Percentiles rank a stretch among this genome's conserved stretches.
Conservation (phyloP, 2,113 vertebrate genomes). For the Nothoprocta pentlandii region DNA sequence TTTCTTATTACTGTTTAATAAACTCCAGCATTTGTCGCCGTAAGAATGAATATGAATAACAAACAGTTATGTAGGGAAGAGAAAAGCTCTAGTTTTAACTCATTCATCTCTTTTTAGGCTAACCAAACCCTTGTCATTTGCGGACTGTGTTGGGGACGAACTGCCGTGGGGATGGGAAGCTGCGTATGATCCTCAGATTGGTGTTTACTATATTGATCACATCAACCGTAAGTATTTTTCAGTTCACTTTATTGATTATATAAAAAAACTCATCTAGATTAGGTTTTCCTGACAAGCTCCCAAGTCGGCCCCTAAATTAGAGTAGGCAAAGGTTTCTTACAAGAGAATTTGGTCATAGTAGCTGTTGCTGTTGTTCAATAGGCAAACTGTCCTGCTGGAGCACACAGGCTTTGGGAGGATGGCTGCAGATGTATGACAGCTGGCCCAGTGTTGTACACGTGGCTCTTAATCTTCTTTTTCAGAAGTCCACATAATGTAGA, state of each 20-base stretch:
- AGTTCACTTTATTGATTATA: not conserved
- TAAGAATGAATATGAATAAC: not conserved
- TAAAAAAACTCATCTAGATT: not conserved
- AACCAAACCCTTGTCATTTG: conserved; percentile 88
- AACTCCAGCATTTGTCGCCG: not conserved
- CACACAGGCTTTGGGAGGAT: not conserved
- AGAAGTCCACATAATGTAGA: not conserved
- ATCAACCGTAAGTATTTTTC: conserved; percentile 83
- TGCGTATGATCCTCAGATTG: conserved; percentile 85
- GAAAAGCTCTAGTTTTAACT: not conserved
- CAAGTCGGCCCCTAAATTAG: not conserved
- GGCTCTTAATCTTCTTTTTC: not conserved
- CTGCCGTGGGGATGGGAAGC: conserved; percentile 89
- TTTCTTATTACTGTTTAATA: not conserved
- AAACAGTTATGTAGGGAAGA: not conserved
- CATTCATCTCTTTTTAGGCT: conserved; percentile 75
- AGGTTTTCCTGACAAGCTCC: not conserved
- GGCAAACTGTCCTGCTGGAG: not conserved
- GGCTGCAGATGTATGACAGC: not conserved
- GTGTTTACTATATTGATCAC: conserved; percentile 88
- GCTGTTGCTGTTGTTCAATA: not conserved
- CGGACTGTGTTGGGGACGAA: conserved; percentile 88
- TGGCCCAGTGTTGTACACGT: not conserved
- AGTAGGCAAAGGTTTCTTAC: not conserved
- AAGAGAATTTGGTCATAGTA: not conserved